Evolutionary conservation across 2,113 vertebrate species (phyloP).

Genomic region (Pithys albifrons): DNA sequence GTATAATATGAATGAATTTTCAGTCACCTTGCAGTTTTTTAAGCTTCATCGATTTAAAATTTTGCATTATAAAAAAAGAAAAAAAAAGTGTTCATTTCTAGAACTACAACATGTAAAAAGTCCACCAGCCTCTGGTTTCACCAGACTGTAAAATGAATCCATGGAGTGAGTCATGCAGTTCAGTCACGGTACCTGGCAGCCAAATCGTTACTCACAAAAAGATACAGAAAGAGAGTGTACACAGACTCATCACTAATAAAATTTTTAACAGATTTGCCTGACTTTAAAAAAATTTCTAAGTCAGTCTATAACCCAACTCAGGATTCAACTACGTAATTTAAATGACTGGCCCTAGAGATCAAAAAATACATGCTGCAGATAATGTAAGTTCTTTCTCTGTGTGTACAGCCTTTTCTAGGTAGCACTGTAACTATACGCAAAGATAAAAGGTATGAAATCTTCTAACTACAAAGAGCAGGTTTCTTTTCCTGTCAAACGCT

Average conservation of each 20-base stretch:
- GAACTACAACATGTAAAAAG: not conserved
- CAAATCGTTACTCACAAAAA: conserved; percentile 11
- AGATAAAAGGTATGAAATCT: not conserved
- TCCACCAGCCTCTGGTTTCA: conserved; percentile 19
- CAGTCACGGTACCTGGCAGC: conserved; percentile 22
- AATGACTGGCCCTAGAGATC: not conserved
- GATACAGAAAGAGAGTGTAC: conserved; percentile 13
- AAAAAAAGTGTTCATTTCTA: not conserved
- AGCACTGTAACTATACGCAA: not conserved
- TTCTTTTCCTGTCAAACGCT: not conserved
- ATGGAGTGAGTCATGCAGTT: not conserved
- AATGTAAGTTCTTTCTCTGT: not conserved
- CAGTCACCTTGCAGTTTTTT: not conserved
- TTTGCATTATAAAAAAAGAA: not conserved
- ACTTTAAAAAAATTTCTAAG: not conserved
- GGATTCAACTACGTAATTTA: conserved; percentile 19
- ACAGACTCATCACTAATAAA: conserved; percentile 27
- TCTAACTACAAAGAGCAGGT: not conserved
- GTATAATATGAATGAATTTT: not conserved
- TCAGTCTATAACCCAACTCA: not conserved
- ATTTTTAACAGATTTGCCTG: conserved; percentile 1
- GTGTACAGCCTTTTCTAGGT: not conserved
- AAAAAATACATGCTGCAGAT: not conserved
- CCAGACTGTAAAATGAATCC: conserved; percentile 17
- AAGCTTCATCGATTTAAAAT: not conserved